Percentiles rank a stretch among this genome's conserved stretches.
Evolutionary conservation across 1,140 invertebrate species (phyloP).

Genomic region (Diprion similis): DNA sequence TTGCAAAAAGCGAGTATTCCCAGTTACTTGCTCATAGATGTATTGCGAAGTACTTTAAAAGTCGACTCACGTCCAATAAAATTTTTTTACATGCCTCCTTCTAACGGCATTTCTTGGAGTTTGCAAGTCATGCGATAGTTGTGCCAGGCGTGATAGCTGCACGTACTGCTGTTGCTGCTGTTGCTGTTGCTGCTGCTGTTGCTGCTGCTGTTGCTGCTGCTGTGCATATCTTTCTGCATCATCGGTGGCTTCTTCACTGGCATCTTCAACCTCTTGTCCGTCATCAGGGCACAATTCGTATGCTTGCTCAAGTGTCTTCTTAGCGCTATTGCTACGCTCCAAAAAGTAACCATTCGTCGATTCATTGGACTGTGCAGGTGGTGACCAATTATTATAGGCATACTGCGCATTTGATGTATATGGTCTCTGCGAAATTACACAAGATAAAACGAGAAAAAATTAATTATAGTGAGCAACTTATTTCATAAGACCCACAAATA

Average conservation of each 20-base stretch:
- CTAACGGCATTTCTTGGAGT: no score
- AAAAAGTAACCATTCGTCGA: conserved; percentile 94
- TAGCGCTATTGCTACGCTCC: conserved; percentile 91
- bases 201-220: conserved; percentile 6
- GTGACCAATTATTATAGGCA: conserved; percentile 92
- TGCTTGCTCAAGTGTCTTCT: conserved; percentile 86
- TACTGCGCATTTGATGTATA: conserved; percentile 66
- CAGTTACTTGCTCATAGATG: no score
- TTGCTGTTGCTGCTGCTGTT: conserved; percentile 16
- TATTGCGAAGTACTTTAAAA: no score
- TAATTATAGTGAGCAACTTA: conserved; percentile 24
- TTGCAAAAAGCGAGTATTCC: no score
- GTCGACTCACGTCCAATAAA: no score
- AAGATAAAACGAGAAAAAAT: conserved; percentile 22
- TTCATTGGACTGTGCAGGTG: conserved; percentile 93
- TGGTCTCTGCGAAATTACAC: conserved; percentile 62
- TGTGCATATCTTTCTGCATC: conserved; percentile 31
- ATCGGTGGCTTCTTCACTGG: conserved; percentile 35
- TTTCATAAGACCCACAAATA: background rate
- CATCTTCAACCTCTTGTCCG: conserved; percentile 61
- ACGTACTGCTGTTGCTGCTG: conserved; percentile 26
- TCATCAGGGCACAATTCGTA: conserved; percentile 83
- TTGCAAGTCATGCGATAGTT: no score
- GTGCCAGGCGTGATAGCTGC: background rate
- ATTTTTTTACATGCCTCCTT: no score